A percentile compares a stretch with the other conserved stretches of the same genome.
Evolutionary conservation across 1,140 invertebrate genomes (phyloP).

Genomic region (Aphaenogaster floridana): DNA sequence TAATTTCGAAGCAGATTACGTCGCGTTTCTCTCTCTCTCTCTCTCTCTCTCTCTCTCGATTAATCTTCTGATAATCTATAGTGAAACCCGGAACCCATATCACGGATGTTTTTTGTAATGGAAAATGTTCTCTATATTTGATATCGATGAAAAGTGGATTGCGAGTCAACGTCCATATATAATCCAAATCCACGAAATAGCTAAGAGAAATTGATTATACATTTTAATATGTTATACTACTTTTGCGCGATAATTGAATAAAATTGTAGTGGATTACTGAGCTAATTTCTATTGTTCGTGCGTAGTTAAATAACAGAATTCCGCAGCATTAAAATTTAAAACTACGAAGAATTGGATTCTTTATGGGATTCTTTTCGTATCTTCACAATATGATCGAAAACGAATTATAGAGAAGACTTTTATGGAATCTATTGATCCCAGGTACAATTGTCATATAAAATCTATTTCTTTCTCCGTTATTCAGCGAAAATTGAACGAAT

Average conservation of each 20-base stretch:
- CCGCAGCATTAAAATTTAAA: background rate
- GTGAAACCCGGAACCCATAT: slow-evolving; percentile 6
- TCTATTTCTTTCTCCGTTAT: slow-evolving; percentile 38
- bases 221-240: background rate
- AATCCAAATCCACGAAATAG: background rate
- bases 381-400: background rate
- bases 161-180: background rate
- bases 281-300: background rate
- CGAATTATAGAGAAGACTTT: background rate
- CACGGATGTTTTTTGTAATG: background rate
- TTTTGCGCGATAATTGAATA: no score
- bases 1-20: slow-evolving; percentile 30
- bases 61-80: slow-evolving; percentile 30
- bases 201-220: background rate
- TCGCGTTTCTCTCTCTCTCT: slow-evolving; percentile 2
- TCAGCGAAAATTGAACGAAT: slow-evolving; percentile 63
- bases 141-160: slow-evolving; percentile 13
- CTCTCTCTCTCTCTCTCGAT: background rate
- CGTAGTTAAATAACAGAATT: background rate
- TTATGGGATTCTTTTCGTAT: no score
- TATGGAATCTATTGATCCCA: background rate
- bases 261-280: no score
- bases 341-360: background rate
- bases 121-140: background rate
- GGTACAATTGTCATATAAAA: background rate